Conservation (phyloP, 35 echinoderm and acorn worm species). For the Ophiothrix spiculata region DNA sequence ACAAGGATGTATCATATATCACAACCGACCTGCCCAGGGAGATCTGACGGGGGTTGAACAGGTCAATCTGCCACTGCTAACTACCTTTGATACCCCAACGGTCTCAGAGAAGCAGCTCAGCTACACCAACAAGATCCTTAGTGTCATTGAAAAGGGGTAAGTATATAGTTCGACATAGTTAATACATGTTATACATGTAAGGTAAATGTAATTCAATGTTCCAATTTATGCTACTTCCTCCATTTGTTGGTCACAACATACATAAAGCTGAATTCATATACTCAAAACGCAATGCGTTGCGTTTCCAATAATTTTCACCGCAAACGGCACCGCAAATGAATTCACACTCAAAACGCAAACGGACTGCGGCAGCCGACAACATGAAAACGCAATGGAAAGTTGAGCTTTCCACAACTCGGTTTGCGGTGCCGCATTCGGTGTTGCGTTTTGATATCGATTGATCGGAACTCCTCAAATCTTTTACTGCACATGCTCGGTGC, state of each 20-base stretch:
- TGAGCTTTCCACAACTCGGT: too few relatives aligned
- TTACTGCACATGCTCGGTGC: too few relatives aligned
- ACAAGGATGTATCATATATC: background rate
- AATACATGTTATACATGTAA: background rate
- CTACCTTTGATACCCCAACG: background rate
- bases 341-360: too few relatives aligned
- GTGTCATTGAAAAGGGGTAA: constrained; percentile 3
- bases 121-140: background rate
- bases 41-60: background rate
- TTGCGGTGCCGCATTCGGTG: too few relatives aligned
- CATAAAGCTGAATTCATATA: background rate
- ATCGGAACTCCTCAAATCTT: too few relatives aligned
- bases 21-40: background rate
- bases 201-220: background rate
- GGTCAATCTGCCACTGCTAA: background rate
- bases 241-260: background rate
- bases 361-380: too few relatives aligned
- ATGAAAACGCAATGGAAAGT: too few relatives aligned
- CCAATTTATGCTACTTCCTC: too few relatives aligned
- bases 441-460: too few relatives aligned
- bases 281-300: background rate
- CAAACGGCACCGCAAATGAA: background rate
- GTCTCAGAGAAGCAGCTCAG: background rate
- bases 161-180: background rate
- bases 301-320: background rate